Conservation (phyloP, 1,140 invertebrate species). For the Drosophila baimaii region DNA sequence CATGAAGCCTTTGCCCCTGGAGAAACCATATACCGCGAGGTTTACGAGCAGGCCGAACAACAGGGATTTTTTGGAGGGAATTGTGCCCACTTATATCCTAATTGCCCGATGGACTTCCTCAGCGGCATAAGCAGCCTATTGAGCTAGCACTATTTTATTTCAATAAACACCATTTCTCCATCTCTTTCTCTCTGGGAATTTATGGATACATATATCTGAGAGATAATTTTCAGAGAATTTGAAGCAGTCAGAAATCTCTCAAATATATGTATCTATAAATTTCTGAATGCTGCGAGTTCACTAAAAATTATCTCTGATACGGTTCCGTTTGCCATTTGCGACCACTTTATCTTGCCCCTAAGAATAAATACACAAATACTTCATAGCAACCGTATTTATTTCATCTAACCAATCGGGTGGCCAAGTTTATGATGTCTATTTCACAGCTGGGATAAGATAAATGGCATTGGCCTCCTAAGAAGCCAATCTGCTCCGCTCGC, state of each 20-base stretch:
- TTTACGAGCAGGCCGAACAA: conserved; percentile 71
- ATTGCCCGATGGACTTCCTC: conserved; percentile 66
- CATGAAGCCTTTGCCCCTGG: conserved; percentile 69
- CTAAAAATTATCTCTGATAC: not conserved
- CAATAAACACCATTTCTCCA: no score
- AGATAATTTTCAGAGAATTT: not conserved
- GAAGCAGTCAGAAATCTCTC: no score
- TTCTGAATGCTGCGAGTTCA: not conserved
- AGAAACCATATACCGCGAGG: conserved; percentile 58
- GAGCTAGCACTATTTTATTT: conserved; percentile 13
- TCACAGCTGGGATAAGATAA: conserved; percentile 66
- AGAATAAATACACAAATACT: conserved; percentile 13
- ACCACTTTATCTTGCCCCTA: conserved; percentile 2
- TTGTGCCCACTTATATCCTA: conserved; percentile 59
- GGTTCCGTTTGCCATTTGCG: not conserved
- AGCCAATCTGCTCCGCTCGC: conserved; percentile 70
- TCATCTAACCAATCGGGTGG: conserved; percentile 70
- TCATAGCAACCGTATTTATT: conserved; percentile 45
- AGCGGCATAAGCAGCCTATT: conserved; percentile 61
- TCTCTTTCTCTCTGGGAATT: no score
- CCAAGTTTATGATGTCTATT: conserved; percentile 58
- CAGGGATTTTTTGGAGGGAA: conserved; percentile 62
- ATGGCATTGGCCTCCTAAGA: conserved; percentile 66
- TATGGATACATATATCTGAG: no score
- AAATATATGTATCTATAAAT: no score